Conservation (phyloP, 2,113 vertebrate genomes). For the human (Homo sapiens) region GRCh38 chr3:112179001-112179500, state of each 20-base stretch:
- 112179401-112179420: not conserved
- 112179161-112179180: not conserved
- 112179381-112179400: not conserved
- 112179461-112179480: not conserved
- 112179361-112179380: not conserved
- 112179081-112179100: not conserved
- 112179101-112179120: not conserved
- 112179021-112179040: not conserved
- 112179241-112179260: not conserved
- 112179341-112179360: not conserved
- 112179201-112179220: not conserved
- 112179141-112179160: not conserved
- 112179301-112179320: constrained; percentile 9
- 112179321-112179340: not conserved
- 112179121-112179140: not conserved
- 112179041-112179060: not conserved
- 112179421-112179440: not conserved
- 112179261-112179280: not conserved
- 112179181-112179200: not conserved
- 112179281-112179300: not conserved
- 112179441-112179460: not conserved
- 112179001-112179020: not conserved
- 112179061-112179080: not conserved
- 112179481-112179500: not conserved
- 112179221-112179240: not conserved